Conservation (phyloP, 1,140 invertebrate genomes). For the Drosophila sulfurigaster region DNA sequence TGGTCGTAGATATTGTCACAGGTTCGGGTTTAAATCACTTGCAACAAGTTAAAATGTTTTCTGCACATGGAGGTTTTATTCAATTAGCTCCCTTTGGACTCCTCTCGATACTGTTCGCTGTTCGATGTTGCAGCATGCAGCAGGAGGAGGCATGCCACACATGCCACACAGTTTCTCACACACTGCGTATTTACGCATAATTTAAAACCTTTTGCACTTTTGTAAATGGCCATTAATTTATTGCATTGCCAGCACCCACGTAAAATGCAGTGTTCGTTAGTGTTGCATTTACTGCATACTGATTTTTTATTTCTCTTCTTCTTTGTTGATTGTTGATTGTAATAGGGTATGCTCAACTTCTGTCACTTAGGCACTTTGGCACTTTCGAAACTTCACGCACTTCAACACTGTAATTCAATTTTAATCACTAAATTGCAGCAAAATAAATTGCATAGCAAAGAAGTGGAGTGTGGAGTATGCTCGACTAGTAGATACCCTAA, state of each 20-base stretch:
- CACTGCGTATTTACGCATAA: constrained; percentile 54
- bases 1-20: constrained; percentile 38
- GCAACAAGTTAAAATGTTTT: constrained; percentile 57
- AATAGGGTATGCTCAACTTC: not conserved
- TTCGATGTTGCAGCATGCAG: not conserved
- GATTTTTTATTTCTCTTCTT: not conserved
- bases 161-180: constrained; percentile 1
- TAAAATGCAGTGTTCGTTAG: constrained; percentile 11
- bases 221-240: constrained; percentile 70
- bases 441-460: not conserved
- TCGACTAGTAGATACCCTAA: not conserved
- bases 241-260: constrained; percentile 58
- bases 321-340: not conserved
- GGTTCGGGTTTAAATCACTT: constrained; percentile 54
- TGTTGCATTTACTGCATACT: not conserved
- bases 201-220: constrained; percentile 65
- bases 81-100: constrained; percentile 51
- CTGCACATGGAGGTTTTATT: constrained; percentile 45
- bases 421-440: not conserved
- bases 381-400: not conserved
- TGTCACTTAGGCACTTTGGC: not conserved
- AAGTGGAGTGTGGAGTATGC: not conserved
- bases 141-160: not conserved
- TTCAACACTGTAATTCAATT: not conserved
- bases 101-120: not conserved